Conservation (phyloP, 2,888 invertebrate genomes). For the Colletes collaris region DNA sequence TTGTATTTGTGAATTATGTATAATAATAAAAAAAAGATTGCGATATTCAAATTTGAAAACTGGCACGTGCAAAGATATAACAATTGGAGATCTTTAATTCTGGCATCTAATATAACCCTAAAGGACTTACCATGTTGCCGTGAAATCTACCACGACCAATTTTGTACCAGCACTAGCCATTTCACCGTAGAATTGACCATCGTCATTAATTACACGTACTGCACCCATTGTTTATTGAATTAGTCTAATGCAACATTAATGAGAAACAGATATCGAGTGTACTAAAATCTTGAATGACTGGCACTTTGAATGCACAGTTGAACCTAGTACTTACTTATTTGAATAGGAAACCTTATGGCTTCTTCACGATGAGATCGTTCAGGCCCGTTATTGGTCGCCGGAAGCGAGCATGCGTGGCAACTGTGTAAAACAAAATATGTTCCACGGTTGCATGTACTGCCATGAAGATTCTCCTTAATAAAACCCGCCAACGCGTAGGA, state of each 20-base stretch:
- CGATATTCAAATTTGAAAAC: neutral
- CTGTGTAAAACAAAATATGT: neutral
- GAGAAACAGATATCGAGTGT: slow-evolving; percentile 7
- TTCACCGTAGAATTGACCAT: slow-evolving; percentile 93
- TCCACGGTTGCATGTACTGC: neutral
- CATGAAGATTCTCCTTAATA: slow-evolving; percentile 2
- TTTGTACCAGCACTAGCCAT: slow-evolving; percentile 93
- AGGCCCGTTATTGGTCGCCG: slow-evolving; percentile 15
- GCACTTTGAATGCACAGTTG: slow-evolving; percentile 38
- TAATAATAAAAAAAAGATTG: neutral
- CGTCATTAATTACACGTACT: slow-evolving; percentile 88
- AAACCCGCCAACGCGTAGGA: neutral
- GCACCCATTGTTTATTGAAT: slow-evolving; percentile 83
- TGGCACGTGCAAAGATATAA: no score
- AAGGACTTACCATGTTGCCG: slow-evolving; percentile 92
- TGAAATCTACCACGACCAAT: slow-evolving; percentile 97
- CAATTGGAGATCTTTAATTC: neutral
- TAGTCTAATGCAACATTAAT: slow-evolving; percentile 45
- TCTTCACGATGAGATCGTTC: slow-evolving; percentile 1
- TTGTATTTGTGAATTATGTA: neutral
- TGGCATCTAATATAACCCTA: slow-evolving; percentile 66
- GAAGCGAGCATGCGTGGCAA: no score
- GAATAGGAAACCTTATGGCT: slow-evolving; percentile 11
- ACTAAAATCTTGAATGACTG: slow-evolving; percentile 55
- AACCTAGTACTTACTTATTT: neutral